Evolutionary conservation across 2,888 invertebrate species (phyloP), one percentile per base, ranked within the genome.

Genomic region (Meta bourneti): DNA sequence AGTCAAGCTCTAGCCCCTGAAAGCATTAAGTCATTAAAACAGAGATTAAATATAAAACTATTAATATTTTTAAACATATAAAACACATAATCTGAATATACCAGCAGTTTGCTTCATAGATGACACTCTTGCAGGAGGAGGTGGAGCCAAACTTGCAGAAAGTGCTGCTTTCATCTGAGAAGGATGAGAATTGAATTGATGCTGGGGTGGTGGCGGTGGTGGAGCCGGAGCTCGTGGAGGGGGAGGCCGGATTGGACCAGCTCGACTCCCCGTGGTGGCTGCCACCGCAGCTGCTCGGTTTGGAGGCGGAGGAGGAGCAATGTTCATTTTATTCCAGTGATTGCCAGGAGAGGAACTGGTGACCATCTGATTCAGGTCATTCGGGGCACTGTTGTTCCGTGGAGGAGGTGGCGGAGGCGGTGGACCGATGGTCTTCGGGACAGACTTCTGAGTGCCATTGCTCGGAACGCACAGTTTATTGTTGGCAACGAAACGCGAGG

Each of bases 161-260:
- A 89, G 86, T 20, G 54, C 16, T 6, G 89, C 91, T 19, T 92
- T 92, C 83, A 89, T 34, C 20, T 89, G 91, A 11, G 88, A 89
- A 54, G 86, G 89, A 90, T 90, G 89, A 34, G 75, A 82, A 72
- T 52, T 52, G 70, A 80, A 72, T 54, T 89, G 89, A 54, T 90
- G 92, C 70, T 87, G 92, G 11, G 90, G 92, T 72, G 91, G 91
- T 34, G 92, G 92, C n/a, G 92, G 90, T n/a, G 88, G 89, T 6
- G 92, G 92, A 72, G 92, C 82, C 54, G 82, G 85, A 7, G 89
- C 89, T 7, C 86, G 51, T 51, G 89, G 89, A 48, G 92, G 89
- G 20, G 92, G 89, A 1, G 92, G 92, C n/a, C 92, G 79, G 11
- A 86, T 78, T 0, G 87, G 84, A 8, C 80, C 84, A 52, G 54